These are phyloP conservation scores for Hypselothyrea guttata DNA, from an alignment of 2,888 invertebrate genomes.

Conservation along the genomic window DNA sequence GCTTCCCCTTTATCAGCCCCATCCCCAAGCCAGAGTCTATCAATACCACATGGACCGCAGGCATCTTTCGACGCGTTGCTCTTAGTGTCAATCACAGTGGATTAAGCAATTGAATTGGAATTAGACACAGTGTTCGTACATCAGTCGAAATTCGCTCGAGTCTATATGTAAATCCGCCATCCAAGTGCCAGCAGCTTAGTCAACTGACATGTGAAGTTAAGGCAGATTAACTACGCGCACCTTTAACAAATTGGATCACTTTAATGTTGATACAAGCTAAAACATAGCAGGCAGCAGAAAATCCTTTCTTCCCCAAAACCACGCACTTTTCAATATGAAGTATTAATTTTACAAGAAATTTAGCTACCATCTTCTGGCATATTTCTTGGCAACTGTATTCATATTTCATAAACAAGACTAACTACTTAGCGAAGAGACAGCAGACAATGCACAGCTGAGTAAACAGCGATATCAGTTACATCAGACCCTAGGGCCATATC, in stretches of 20 bases:
- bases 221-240: background rate
- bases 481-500: background rate
- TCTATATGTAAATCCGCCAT: slow-evolving; percentile 29
- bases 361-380: background rate
- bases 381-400: background rate
- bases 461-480: slow-evolving; percentile 57
- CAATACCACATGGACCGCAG: no score
- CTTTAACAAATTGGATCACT: background rate
- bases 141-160: background rate
- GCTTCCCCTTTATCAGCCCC: background rate
- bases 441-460: slow-evolving; percentile 13
- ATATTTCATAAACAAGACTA: background rate
- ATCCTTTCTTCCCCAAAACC: no score
- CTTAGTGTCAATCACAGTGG: slow-evolving; percentile 55
- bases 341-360: no score
- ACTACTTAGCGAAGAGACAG: background rate
- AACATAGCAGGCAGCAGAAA: no score
- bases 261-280: background rate
- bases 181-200: slow-evolving; percentile 15
- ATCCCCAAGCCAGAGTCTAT: background rate
- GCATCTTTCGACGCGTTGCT: slow-evolving; percentile 48
- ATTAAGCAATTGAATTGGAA: slow-evolving; percentile 70
- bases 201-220: slow-evolving; percentile 26
- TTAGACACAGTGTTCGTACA: slow-evolving; percentile 28
- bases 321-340: no score